A percentile compares a stretch with the other conserved stretches of the same genome.
phyloP scores from a whole-genome alignment of 2,888 invertebrate genomes.

The Euzophera pinguis region DNA sequence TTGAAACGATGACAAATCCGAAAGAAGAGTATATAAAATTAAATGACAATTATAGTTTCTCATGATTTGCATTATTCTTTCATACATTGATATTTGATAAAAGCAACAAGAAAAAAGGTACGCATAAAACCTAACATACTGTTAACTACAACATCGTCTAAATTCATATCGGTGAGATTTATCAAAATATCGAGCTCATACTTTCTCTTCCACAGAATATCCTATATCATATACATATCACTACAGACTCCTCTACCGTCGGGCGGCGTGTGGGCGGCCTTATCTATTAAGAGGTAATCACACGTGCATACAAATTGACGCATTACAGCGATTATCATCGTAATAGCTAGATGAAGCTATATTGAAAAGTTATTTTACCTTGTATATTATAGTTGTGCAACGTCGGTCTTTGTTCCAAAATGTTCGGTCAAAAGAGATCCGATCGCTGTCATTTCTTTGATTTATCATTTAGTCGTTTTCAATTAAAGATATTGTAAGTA shows the following conservation, averaged over 20 bases:
- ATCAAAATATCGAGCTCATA: too few relatives aligned
- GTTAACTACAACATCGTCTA: too few relatives aligned
- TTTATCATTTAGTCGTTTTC: neutral
- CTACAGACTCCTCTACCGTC: conserved; percentile 11
- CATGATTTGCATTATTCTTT: too few relatives aligned
- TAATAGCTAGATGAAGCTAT: conserved; percentile 59
- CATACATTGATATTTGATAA: too few relatives aligned
- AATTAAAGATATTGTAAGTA: too few relatives aligned
- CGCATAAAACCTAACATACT: too few relatives aligned
- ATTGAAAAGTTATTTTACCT: conserved; percentile 44
- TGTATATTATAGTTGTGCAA: neutral
- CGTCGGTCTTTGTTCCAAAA: neutral
- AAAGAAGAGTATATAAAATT: too few relatives aligned
- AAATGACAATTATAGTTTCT: too few relatives aligned
- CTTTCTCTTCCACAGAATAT: neutral
- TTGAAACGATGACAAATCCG: too few relatives aligned
- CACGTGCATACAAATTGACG: conserved; percentile 68
- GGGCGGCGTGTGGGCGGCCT: conserved; percentile 41
- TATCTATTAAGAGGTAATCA: conserved; percentile 52
- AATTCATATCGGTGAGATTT: too few relatives aligned
- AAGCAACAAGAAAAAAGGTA: too few relatives aligned
- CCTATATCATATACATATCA: neutral
- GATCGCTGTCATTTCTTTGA: neutral
- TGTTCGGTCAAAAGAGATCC: neutral
- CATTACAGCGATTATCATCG: conserved; percentile 60